Evolutionary conservation across 2,113 vertebrate species (phyloP), one percentile per base, ranked within the genome.

Genomic region (Prietella phreatophila): DNA sequence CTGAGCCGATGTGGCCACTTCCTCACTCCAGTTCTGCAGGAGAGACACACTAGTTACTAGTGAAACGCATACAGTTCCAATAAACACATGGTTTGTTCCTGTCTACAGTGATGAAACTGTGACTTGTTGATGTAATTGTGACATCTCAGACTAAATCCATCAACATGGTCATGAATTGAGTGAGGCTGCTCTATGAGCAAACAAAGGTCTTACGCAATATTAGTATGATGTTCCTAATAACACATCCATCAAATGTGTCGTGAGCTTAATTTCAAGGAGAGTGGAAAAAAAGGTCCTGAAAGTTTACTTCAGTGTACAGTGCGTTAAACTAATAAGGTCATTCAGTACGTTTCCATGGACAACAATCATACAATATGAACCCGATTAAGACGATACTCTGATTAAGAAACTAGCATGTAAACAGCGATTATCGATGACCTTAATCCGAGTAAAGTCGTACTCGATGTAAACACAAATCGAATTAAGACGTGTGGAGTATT

Each of bases 21-120:
- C 90, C 0, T 87, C 36, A 2, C 71, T 91, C 60, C 94, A 95
- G 33, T 0, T 92, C 95, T 96, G 88, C 39, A 5, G 19, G 10
- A 36, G 25, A 90, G 0, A 20, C 20, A 50, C 4, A 76, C 22
- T 13, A 22, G 20, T 76, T 76, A 42, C 36, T 42, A 19, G 13
- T 33, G n/a, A 33, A 69, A 15, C 33, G 30, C 25, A 65, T 13
- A 1, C 27, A 4, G 61, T n/a, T n/a, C 13, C 0, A 65, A 8
- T 55, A 55, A 50, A 50, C 3, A 60, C 22, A 63, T 25, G 5
- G 42, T 27, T 63, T 3, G 5, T 22, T 60, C 25, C 9, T 63
- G 25, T 10, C 61, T 27, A 27, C 25, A 3, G 22, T 25, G 22
- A n/a, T 63, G 25, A 63, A 27, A 27, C 5, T 30, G 27, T 30